Conservation (phyloP, 2,797 vertebrate genomes). For the Lepidocolaptes lacrymiger region DNA sequence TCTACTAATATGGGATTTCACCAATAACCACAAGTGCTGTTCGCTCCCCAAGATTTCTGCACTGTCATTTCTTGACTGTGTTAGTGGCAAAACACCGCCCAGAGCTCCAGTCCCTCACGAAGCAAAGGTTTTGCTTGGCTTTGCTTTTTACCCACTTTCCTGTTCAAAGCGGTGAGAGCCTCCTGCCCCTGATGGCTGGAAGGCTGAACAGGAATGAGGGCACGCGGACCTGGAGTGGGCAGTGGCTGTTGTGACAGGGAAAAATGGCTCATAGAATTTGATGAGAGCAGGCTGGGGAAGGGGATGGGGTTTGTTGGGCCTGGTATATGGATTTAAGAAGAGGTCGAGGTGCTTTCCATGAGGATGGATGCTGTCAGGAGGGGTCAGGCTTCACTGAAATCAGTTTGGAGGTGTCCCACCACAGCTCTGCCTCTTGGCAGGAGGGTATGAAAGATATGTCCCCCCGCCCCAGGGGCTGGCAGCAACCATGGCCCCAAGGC, state of each 20-base stretch:
- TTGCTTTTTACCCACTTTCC: not conserved
- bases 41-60: constrained; percentile 33
- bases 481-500: not conserved
- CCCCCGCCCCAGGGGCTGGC: not conserved
- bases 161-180: not conserved
- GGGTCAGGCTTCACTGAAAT: not conserved
- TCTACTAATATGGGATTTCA: constrained; percentile 66
- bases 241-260: not conserved
- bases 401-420: not conserved
- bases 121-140: constrained; percentile 12
- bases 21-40: constrained; percentile 61
- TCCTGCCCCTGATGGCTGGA: not conserved
- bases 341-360: not conserved
- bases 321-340: not conserved
- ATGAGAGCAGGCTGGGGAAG: not conserved
- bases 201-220: not conserved
- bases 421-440: not conserved
- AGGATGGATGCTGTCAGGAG: not conserved
- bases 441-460: not conserved
- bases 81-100: not conserved
- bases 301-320: not conserved
- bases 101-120: not conserved
- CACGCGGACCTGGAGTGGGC: fast-evolving
- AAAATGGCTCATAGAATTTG: not conserved
- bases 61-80: constrained; percentile 28